A percentile compares a stretch with the other conserved stretches of the same genome.
These are phyloP conservation scores for Aquila chrysaetos DNA, from an alignment of 2,797 vertebrate species.

Conservation along the genomic window DNA sequence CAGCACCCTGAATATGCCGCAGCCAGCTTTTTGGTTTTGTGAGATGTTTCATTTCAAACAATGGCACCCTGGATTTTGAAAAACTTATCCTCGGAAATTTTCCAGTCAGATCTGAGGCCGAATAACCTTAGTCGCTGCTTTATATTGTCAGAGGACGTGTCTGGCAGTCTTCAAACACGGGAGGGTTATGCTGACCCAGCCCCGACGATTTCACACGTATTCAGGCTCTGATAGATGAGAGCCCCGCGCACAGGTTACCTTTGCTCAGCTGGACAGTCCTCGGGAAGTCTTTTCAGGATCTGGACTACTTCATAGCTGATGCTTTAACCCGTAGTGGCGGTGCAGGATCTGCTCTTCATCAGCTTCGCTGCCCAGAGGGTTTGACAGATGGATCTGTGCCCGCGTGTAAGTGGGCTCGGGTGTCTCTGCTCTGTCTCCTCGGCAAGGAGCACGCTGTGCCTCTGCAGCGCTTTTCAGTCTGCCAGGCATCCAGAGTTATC, in stretches of 20 bases:
- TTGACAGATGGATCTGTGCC: background rate
- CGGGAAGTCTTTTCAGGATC: background rate
- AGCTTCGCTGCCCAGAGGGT: background rate
- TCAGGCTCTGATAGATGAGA: background rate
- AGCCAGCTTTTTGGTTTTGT: background rate
- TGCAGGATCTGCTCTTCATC: background rate
- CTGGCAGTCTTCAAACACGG: background rate
- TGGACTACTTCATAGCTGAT: background rate
- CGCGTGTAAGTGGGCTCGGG: rapidly evolving
- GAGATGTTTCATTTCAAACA: background rate
- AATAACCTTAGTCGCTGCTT: background rate
- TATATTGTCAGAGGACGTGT: background rate
- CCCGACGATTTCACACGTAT: background rate
- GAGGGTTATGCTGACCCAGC: background rate
- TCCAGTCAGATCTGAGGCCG: background rate
- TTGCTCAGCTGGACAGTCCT: background rate
- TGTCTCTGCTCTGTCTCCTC: background rate
- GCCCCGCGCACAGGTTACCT: background rate
- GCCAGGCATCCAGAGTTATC: background rate
- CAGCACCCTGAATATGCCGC: background rate
- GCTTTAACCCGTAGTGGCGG: background rate
- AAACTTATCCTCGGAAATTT: background rate
- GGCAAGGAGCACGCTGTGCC: background rate
- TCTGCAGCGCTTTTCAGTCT: background rate
- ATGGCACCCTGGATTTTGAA: background rate